These are phyloP conservation scores for Manduca sexta DNA, from an alignment of 1,140 invertebrate genomes.

Conservation along the genomic window DNA sequence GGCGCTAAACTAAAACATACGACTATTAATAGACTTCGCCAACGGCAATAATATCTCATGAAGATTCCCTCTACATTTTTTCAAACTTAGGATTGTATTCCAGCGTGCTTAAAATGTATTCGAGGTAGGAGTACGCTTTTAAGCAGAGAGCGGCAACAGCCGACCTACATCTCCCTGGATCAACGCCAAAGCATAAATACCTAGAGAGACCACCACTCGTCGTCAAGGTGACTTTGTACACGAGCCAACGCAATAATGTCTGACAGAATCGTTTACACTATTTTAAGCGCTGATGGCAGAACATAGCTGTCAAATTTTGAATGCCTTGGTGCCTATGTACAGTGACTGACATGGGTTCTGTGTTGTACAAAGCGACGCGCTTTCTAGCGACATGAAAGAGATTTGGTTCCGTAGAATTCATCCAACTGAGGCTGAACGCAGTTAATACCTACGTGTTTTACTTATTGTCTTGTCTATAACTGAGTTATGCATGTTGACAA, in stretches of 20 bases:
- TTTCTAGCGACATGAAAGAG: neutral
- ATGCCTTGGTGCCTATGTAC: too few species aligned
- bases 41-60: neutral
- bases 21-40: neutral
- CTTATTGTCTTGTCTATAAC: too few species aligned
- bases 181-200: slow-evolving; percentile 40
- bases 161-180: slow-evolving; percentile 48
- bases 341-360: neutral
- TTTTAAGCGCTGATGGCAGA: slow-evolving; percentile 1
- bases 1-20: neutral
- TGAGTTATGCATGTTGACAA: too few species aligned
- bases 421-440: too few species aligned
- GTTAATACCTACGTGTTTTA: too few species aligned
- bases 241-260: slow-evolving; percentile 13
- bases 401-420: too few species aligned
- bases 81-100: neutral
- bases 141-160: slow-evolving; percentile 14
- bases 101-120: slow-evolving; percentile 2
- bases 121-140: neutral
- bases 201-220: slow-evolving; percentile 24
- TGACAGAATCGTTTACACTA: slow-evolving; percentile 5
- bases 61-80: neutral
- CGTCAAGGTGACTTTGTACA: slow-evolving; percentile 48
- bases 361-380: neutral
- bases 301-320: neutral